Percentiles rank a stretch among this genome's conserved stretches.
Conservation (phyloP, 2,888 invertebrate species). For the Cantharis nigra region DNA sequence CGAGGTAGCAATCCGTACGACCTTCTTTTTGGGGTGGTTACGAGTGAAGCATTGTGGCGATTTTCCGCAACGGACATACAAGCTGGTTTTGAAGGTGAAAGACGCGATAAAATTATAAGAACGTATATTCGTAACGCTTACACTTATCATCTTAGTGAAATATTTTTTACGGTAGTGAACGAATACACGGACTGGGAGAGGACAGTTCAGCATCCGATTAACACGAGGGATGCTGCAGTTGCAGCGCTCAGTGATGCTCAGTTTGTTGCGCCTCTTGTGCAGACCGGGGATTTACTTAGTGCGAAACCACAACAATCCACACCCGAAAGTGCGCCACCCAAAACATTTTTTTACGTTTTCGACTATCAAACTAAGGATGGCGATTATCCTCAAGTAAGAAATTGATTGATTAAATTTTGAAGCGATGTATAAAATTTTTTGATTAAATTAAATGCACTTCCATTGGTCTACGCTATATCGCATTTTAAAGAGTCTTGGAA, state of each 20-base stretch:
- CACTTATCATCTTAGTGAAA: conserved; percentile 93
- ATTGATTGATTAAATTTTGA: conserved; percentile 6
- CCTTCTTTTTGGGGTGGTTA: conserved; percentile 88
- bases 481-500: neutral
- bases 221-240: conserved; percentile 85
- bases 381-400: conserved; percentile 79
- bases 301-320: conserved; percentile 67
- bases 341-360: conserved; percentile 88
- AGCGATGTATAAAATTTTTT: neutral
- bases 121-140: conserved; percentile 94
- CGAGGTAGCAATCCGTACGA: conserved; percentile 73
- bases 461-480: neutral
- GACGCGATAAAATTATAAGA: conserved; percentile 83
- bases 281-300: conserved; percentile 81
- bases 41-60: conserved; percentile 89
- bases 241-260: conserved; percentile 93
- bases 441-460: neutral
- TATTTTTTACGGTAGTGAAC: conserved; percentile 94
- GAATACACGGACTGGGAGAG: conserved; percentile 98
- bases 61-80: conserved; percentile 83
- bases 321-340: conserved; percentile 67
- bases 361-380: conserved; percentile 91
- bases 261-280: conserved; percentile 88
- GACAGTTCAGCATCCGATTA: conserved; percentile 87
- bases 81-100: conserved; percentile 85